Evolutionary conservation across 2,888 invertebrate genomes (phyloP), one percentile per base, ranked within the genome.

Genomic region (Gortyna flavago): DNA sequence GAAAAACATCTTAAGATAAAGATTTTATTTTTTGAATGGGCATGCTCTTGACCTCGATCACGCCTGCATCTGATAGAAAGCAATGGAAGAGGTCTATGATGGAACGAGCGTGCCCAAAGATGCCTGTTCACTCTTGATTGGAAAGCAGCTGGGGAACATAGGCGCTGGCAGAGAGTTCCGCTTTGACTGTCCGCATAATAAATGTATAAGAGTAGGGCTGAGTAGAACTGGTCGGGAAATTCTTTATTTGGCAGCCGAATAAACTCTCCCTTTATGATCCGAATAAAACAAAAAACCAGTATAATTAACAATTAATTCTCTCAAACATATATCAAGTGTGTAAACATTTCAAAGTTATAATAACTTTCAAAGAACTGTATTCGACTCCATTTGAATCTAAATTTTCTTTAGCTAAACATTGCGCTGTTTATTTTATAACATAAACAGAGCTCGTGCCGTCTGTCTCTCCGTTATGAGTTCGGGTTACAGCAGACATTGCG

Each of bases 401-500:
- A 81, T 79, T 35, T 59, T 65, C 65, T 29, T 41, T 2, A 48
- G 41, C 25, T 76, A 76, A 79, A 79, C 82, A 75, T 57, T 59
- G 25, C 48, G 21, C 18, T 79, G 79, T 79, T 75, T 76, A 65
- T 65, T 75, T 76, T 65, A n/a, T 21, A 81, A 81, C 65, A 76
- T 81, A 79, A 79, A 79, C 82, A 79, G 48, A 79, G 41, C n/a
- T 81, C 29, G 29, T 57, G 54, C 75, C 44, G 62, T 62, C 81
- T 73, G 62, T 80, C 54, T 32, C n/a, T 75, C 48, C 38, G n/a
- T 57, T 79, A 75, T 81, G 64, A 79, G 57, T 57, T 75, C 48
- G 6, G 9, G 5, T 65, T 41, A 65, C 44, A 64, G 25, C 35
- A 57, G 38, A 75, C 38, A 48, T 65, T 75, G n/a, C 4, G 32